Base-by-base conservation (phyloP, 2,888 invertebrate species). In the Acanthoscelides obtectus region DNA sequence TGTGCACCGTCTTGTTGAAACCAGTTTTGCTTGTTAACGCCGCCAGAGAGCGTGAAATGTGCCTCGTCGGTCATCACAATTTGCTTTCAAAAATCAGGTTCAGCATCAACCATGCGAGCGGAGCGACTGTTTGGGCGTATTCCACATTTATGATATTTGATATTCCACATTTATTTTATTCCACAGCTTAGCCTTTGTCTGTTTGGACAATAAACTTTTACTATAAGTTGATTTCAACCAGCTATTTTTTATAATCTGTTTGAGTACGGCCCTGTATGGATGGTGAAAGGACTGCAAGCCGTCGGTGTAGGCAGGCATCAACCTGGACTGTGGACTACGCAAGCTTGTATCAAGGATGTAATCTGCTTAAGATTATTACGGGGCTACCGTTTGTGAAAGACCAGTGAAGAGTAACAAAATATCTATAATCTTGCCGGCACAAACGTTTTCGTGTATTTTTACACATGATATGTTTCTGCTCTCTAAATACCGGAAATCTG, bases 291-390 rank as follows among this genome's bases (percentile, higher is more conserved):
- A 78, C 79, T 79, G 80, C 79, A 79, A 78, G 79, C 78, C 75
- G 78, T 79, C 75, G 74, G 74, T 74, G 75, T 73, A 76, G 76
- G 75, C 77, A 74, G 75, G 74, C 73, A 74, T 73, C 71, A 75
- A 78, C 76, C 75, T 73, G 74, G 72, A 71, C 75, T 65, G 70
- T 22, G 72, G 71, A 67, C 76, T 75, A 76, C 78, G 75, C 75
- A 76, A 73, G 72, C 74, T 72, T 72, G 72, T 73, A 76, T 76
- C 79, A 79, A 81, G 79, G 82, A 80, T 81, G 80, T 85, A 85
- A 85, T 85, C 85, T 84, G 83, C 85, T 85, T 85, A 84, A 81
- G 80, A 81, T 83, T 83, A 84, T 84, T 85, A 84, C 78, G 76
- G 79, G 78, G 77, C 76, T 78, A 76, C 79, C 82, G 79, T 81